These are phyloP conservation scores for Lasiommata megera DNA, from an alignment of 2,888 invertebrate species.

Conservation along the genomic window DNA sequence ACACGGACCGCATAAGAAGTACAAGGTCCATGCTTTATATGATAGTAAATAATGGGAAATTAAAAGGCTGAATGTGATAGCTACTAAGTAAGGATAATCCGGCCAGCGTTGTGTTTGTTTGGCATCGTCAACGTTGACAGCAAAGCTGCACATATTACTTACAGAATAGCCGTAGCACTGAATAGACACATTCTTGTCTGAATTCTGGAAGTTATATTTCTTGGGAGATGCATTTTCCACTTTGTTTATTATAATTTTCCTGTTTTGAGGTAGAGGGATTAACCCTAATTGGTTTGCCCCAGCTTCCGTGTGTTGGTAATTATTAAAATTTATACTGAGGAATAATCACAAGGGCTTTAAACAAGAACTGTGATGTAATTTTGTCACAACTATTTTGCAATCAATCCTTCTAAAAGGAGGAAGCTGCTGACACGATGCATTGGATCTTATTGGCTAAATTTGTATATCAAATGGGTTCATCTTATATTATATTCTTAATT, in stretches of 20 bases:
- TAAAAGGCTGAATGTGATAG: too few relatives aligned
- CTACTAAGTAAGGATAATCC: too few relatives aligned
- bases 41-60: too few relatives aligned
- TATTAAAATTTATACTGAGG: constrained; percentile 4
- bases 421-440: too few relatives aligned
- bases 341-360: neutral
- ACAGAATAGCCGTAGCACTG: neutral
- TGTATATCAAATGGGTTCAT: too few relatives aligned
- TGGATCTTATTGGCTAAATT: too few relatives aligned
- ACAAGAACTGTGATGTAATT: neutral
- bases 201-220: constrained; percentile 8
- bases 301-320: constrained; percentile 3
- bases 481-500: too few relatives aligned
- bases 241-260: constrained; percentile 15
- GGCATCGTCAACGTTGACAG: neutral
- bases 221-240: constrained; percentile 1
- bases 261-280: constrained; percentile 6
- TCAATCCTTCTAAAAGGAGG: too few relatives aligned
- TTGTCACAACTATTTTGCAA: neutral
- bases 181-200: constrained; percentile 2
- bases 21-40: too few relatives aligned
- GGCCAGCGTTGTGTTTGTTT: too few relatives aligned
- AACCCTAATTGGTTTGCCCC: constrained; percentile 9
- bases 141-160: neutral
- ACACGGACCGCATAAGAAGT: too few relatives aligned